Evolutionary conservation across 2,113 vertebrate species (phyloP), one percentile per base, ranked within the genome.

Genomic region (Urocitellus parryii): DNA sequence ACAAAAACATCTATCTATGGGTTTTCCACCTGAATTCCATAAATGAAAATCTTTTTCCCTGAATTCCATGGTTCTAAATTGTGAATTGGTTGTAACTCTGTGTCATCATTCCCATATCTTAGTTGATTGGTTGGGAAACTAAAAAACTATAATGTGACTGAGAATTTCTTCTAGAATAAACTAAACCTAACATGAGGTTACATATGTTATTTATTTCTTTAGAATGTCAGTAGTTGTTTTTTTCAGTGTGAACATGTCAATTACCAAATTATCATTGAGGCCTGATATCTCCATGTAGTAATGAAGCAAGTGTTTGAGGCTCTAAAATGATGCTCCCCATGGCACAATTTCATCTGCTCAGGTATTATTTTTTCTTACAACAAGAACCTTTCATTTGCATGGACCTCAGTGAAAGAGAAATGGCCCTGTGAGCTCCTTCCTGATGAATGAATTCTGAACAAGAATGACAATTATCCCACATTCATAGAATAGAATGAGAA

Each of bases 311-410:
- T 48, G 29, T 20, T n/a, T 65, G 51, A 91, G 63, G 25, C 92
- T 98, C 95, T 88, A 92, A 98, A 98, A 82, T 97, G 73, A 96
- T 96, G 89, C 90, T 97, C 87, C 93, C 56, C 51, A 70, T 73
- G 45, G 51, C 82, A 45, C 92, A 84, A 95, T 97, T 96, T 98
- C 94, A 96, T 97, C 96, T 98, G 93, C 87, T 97, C 97, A 39
- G 0, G 78, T 91, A 81, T 93, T 77, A 91, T 95, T 98, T 98
- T 51, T 97, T 76, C 89, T 98, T 95, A 97, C 93, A 97, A 83
- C 72, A 94, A 98, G 95, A 91, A 61, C 13, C 27, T 88, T 91
- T 90, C 53, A 12, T 96, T 98, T 95, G 70, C 80, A 95, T 95
- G 92, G 96, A 91, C 87, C 97, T 95, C 88, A 97, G 53, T 90